Evolutionary conservation across 1,140 invertebrate species (phyloP).

Genomic region (Drosophila punjabiensis): DNA sequence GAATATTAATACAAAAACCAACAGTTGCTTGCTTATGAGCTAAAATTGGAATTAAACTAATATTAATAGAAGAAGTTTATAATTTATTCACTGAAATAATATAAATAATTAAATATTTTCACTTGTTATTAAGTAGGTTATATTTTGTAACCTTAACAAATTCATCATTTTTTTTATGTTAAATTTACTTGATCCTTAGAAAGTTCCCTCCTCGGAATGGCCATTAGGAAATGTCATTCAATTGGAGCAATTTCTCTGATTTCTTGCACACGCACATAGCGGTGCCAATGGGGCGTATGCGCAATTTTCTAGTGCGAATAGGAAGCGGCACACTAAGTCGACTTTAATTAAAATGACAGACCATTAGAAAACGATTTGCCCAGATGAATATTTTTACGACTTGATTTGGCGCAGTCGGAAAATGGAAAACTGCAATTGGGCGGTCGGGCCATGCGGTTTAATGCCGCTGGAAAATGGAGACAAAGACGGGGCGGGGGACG

Average conservation of each 20-base stretch:
- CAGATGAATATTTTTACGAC: constrained; percentile 66
- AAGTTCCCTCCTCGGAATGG: constrained; percentile 2
- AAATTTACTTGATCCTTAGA: constrained; percentile 34
- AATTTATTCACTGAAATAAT: background rate
- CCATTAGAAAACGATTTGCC: constrained; percentile 59
- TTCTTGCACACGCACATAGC: constrained; percentile 12
- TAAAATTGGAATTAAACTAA: background rate
- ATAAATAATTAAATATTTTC: background rate
- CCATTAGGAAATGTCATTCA: constrained; percentile 51
- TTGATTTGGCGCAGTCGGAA: constrained; percentile 68
- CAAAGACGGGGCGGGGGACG: background rate
- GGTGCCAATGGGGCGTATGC: constrained; percentile 62
- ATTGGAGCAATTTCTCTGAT: constrained; percentile 38
- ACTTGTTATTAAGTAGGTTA: background rate
- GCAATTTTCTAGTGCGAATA: constrained; percentile 63
- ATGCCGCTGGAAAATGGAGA: constrained; percentile 16
- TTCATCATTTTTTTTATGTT: too few species aligned
- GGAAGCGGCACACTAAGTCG: constrained; percentile 43
- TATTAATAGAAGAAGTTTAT: background rate
- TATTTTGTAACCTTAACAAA: too few species aligned
- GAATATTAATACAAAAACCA: too few species aligned
- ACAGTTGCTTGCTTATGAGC: too few species aligned
- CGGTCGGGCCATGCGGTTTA: constrained; percentile 22
- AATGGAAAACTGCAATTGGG: constrained; percentile 60
- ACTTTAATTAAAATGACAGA: constrained; percentile 60